Evolutionary conservation across 1,140 invertebrate genomes (phyloP).

Genomic region (Diabrotica undecimpunctata): DNA sequence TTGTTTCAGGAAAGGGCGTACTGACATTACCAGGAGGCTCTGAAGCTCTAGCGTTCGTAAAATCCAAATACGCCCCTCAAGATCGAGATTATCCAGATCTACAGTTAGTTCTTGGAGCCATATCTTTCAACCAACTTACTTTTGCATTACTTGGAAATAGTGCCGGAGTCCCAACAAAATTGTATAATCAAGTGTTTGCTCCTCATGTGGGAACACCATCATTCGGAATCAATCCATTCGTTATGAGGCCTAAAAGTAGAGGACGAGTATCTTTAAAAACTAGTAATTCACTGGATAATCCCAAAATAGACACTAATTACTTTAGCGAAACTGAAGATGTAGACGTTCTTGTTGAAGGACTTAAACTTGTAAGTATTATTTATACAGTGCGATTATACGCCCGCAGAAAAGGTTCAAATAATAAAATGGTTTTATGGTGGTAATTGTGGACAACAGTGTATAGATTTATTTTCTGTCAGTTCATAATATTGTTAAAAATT

Average conservation of each 20-base stretch:
- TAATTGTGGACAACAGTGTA: too few relatives aligned
- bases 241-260: conserved; percentile 70
- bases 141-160: conserved; percentile 63
- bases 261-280: conserved; percentile 65
- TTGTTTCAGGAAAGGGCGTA: conserved; percentile 64
- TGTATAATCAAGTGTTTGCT: conserved; percentile 57
- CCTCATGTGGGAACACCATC: conserved; percentile 50
- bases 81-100: conserved; percentile 62
- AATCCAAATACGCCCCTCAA: conserved; percentile 49
- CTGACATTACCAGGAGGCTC: conserved; percentile 82
- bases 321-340: conserved; percentile 66
- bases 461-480: too few relatives aligned
- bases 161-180: conserved; percentile 61
- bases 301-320: conserved; percentile 75
- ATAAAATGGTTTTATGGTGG: too few relatives aligned
- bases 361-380: conserved; percentile 59
- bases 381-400: conserved; percentile 44
- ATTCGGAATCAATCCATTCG: conserved; percentile 66
- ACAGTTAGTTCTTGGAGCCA: conserved; percentile 71
- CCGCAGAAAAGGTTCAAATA: conserved; percentile 46
- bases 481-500: too few relatives aligned
- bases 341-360: conserved; percentile 64
- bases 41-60: conserved; percentile 66
- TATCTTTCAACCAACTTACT: conserved; percentile 66
- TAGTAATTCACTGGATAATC: conserved; percentile 67